A percentile compares a stretch with the other conserved stretches of the same genome.
Conservation (phyloP, 2,113 vertebrate species). For the Thamnaconus septentrionalis region DNA sequence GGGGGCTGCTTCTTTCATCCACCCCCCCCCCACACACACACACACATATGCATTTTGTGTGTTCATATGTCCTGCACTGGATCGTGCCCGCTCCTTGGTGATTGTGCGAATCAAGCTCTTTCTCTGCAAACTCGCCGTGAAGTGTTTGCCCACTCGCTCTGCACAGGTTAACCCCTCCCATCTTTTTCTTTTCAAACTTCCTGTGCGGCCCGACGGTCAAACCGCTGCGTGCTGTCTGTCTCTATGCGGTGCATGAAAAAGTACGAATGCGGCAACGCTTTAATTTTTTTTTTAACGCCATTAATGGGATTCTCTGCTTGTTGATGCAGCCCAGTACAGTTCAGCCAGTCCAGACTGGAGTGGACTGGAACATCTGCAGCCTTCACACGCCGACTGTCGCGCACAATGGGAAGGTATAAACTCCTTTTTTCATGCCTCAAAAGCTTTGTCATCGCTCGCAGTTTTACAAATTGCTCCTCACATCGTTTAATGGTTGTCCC, state of each 20-base stretch:
- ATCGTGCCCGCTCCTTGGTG: conserved; percentile 1
- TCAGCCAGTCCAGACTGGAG: not conserved
- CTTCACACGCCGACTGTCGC: conserved; percentile 6
- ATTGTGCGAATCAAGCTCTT: conserved; percentile 33
- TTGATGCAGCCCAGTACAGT: too few relatives aligned
- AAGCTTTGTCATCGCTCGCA: conserved; percentile 46
- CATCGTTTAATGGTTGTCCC: conserved; percentile 60
- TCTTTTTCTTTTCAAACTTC: conserved; percentile 5
- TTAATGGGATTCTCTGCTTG: not conserved
- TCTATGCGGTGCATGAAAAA: too few relatives aligned
- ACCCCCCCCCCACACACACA: conserved; percentile 7
- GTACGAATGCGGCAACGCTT: too few relatives aligned
- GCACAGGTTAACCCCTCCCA: conserved; percentile 44
- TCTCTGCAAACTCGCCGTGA: conserved; percentile 47
- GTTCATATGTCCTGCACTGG: not conserved
- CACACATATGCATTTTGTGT: conserved; percentile 28
- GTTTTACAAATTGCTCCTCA: conserved; percentile 63
- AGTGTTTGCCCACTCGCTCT: conserved; percentile 48
- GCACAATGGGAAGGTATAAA: conserved; percentile 19
- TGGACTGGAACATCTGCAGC: conserved; percentile 12
- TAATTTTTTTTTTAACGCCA: not conserved
- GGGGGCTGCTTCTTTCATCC: conserved; percentile 39
- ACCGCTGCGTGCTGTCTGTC: not conserved
- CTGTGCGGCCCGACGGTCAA: not conserved
- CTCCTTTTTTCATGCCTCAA: conserved; percentile 22